Conservation (phyloP, 2,888 invertebrate genomes). For the Vesta saturnalis region DNA sequence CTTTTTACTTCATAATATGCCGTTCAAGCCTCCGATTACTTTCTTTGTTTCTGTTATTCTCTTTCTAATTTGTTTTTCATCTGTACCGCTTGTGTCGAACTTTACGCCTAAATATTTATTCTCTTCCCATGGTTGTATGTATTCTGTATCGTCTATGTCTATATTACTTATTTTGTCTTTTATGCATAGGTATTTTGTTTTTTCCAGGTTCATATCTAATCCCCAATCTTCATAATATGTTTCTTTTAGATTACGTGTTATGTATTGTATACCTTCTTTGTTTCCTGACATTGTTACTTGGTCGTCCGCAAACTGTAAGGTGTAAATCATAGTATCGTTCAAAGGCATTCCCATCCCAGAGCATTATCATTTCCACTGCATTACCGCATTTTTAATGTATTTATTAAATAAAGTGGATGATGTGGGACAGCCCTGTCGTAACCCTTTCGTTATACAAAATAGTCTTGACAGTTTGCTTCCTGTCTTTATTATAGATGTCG, state of each 20-base stretch:
- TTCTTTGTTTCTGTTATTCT: too few relatives aligned
- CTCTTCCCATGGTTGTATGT: slow-evolving; percentile 3
- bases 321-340: too few relatives aligned
- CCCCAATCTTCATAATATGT: not conserved
- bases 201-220: not conserved
- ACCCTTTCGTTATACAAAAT: not conserved
- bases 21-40: not conserved
- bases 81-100: too few relatives aligned
- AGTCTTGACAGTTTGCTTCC: not conserved
- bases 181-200: not conserved
- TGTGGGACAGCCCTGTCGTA: not conserved
- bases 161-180: not conserved
- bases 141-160: not conserved
- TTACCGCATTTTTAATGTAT: not conserved
- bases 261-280: not conserved
- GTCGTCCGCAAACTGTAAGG: not conserved
- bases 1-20: not conserved
- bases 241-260: too few relatives aligned
- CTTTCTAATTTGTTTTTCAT: not conserved
- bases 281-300: not conserved
- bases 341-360: not conserved
- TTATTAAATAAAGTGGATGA: not conserved
- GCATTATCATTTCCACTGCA: not conserved
- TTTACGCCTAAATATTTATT: slow-evolving; percentile 14
- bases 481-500: too few relatives aligned